These are phyloP conservation scores for Cheilosia grossa DNA, from an alignment of 2,888 invertebrate genomes.

Conservation along the genomic window DNA sequence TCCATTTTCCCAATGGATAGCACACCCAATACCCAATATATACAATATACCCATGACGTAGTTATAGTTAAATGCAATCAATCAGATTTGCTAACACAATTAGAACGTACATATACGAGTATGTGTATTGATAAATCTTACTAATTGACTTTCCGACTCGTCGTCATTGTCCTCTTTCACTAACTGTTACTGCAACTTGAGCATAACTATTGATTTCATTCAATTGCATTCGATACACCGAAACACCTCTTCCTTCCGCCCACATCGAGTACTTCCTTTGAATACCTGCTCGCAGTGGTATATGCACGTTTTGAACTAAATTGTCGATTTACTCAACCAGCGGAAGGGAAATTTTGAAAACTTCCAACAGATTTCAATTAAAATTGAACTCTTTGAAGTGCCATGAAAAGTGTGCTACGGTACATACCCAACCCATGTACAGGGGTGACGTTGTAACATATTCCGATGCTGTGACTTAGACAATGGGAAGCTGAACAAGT, in stretches of 20 bases:
- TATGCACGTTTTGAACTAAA: conserved; percentile 17
- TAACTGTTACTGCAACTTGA: conserved; percentile 36
- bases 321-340: conserved; percentile 57
- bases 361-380: conserved; percentile 69
- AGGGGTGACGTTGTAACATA: background rate
- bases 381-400: conserved; percentile 66
- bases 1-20: background rate
- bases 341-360: conserved; percentile 53
- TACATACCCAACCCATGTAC: background rate
- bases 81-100: conserved; percentile 64
- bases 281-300: conserved; percentile 9
- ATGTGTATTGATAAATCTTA: conserved; percentile 50
- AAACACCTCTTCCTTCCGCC: background rate
- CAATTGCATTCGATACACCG: conserved; percentile 41
- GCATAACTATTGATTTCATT: conserved; percentile 60
- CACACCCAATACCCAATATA: background rate
- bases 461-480: conserved; percentile 43
- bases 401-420: conserved; percentile 50
- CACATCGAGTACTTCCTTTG: background rate
- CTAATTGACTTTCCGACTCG: conserved; percentile 69
- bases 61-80: conserved; percentile 34
- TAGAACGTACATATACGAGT: conserved; percentile 16
- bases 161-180: conserved; percentile 30
- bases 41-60: background rate
- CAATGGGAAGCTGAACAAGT: conserved; percentile 52